A percentile compares a stretch with the other conserved stretches of the same genome.
Conservation (phyloP, 2,797 vertebrate genomes). For the Gambusia yucatana region DNA sequence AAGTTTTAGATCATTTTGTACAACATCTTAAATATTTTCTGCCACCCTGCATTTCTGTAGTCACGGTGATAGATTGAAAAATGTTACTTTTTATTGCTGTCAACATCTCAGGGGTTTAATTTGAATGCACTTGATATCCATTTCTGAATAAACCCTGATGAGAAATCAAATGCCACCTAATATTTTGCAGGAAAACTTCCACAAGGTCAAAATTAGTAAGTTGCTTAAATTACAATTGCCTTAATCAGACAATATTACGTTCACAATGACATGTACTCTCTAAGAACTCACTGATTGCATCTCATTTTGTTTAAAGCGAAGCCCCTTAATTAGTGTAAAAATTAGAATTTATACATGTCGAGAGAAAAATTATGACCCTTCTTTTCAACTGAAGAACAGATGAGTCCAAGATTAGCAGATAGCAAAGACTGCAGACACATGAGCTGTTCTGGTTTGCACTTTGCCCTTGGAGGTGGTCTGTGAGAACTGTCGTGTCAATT, state of each 20-base stretch:
- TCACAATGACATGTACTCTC: constrained; percentile 8
- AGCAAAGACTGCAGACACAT: not conserved
- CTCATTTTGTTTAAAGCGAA: constrained; percentile 8
- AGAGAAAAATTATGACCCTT: not conserved
- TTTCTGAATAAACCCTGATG: constrained; percentile 20
- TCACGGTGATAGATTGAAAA: not conserved
- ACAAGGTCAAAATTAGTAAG: constrained; percentile 17
- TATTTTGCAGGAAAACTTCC: constrained; percentile 9
- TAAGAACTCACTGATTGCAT: constrained; percentile 24
- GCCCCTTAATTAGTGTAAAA: not conserved
- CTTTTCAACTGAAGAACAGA: not conserved
- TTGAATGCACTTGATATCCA: not conserved
- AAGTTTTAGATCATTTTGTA: constrained; percentile 34
- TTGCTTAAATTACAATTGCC: constrained; percentile 10
- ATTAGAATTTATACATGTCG: not conserved
- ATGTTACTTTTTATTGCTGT: constrained; percentile 17
- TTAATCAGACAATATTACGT: constrained; percentile 38
- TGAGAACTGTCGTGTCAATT: constrained; percentile 12
- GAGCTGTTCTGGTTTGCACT: constrained; percentile 9
- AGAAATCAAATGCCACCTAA: constrained; percentile 15
- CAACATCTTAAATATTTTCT: constrained; percentile 5
- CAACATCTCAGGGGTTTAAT: not conserved
- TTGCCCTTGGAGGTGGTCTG: not conserved
- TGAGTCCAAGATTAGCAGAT: not conserved
- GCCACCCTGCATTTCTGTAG: not conserved